phyloP scores from a whole-genome alignment of 2,113 vertebrate genomes.

The Hyla sarda region DNA sequence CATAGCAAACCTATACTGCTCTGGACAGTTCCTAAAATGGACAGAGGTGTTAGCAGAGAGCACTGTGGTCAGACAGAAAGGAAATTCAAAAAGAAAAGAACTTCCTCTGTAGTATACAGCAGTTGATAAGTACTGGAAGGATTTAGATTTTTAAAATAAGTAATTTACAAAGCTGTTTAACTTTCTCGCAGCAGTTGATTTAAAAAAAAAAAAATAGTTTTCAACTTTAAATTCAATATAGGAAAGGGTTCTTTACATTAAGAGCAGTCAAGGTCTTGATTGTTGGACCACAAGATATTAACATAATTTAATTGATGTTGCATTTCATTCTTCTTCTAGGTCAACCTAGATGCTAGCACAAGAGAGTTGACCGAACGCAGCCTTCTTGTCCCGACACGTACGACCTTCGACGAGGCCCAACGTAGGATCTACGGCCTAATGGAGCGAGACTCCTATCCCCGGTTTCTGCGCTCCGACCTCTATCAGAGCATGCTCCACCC shows the following conservation, averaged over 20 bases:
- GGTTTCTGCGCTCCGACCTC: slow-evolving; percentile 96
- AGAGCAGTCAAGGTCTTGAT: neutral
- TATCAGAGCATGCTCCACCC: slow-evolving; percentile 69
- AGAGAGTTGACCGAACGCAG: slow-evolving; percentile 96
- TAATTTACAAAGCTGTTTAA: too few species aligned
- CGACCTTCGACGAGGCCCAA: slow-evolving; percentile 94
- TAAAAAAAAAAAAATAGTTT: too few species aligned
- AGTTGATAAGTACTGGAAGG: too few species aligned
- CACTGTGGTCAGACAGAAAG: too few species aligned
- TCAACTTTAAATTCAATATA: too few species aligned
- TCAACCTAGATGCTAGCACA: slow-evolving; percentile 95
- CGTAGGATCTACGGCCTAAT: slow-evolving; percentile 96
- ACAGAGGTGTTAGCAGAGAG: too few species aligned
- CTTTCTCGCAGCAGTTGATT: too few species aligned
- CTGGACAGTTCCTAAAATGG: too few species aligned
- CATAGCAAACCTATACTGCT: too few species aligned
- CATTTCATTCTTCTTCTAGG: slow-evolving; percentile 72
- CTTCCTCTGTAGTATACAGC: too few species aligned
- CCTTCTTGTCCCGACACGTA: slow-evolving; percentile 88
- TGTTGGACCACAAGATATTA: neutral
- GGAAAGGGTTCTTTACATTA: neutral
- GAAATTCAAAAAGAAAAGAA: too few species aligned
- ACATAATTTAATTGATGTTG: neutral
- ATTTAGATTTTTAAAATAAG: too few species aligned
- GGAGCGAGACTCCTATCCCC: slow-evolving; percentile 98